phyloP scores from a whole-genome alignment of 2,888 invertebrate species.

The Lochmaea capreae region DNA sequence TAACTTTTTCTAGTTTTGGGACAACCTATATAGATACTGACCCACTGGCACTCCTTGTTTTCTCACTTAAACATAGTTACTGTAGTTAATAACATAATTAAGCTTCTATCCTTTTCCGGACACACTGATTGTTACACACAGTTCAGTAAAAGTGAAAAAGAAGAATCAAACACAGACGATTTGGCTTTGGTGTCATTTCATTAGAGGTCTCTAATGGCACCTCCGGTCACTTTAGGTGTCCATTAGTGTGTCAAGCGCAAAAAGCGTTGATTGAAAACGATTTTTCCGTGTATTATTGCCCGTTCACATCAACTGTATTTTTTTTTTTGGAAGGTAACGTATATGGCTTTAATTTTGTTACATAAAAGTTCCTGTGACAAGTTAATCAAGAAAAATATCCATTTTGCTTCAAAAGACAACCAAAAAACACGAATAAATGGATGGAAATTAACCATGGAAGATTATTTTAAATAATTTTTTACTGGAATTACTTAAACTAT shows the following conservation, averaged over 20 bases:
- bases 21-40: background rate
- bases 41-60: background rate
- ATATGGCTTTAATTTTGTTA: too few relatives aligned
- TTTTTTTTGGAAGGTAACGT: background rate
- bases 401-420: too few relatives aligned
- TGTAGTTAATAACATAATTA: background rate
- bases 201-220: constrained; percentile 47
- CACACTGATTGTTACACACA: background rate
- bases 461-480: too few relatives aligned
- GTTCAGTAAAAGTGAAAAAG: constrained; percentile 27
- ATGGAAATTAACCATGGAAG: too few relatives aligned
- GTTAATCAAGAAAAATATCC: too few relatives aligned
- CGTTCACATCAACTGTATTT: background rate
- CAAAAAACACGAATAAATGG: too few relatives aligned
- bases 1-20: too few relatives aligned
- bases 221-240: constrained; percentile 44
- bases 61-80: background rate
- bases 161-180: constrained; percentile 25
- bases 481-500: too few relatives aligned
- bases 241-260: constrained; percentile 27
- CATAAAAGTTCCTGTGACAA: background rate
- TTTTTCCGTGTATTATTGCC: background rate
- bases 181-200: constrained; percentile 47
- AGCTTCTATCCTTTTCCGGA: too few relatives aligned
- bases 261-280: constrained; percentile 26